Evolutionary conservation across 2,797 vertebrate species (phyloP).

Genomic region (Anas bahamensis): DNA sequence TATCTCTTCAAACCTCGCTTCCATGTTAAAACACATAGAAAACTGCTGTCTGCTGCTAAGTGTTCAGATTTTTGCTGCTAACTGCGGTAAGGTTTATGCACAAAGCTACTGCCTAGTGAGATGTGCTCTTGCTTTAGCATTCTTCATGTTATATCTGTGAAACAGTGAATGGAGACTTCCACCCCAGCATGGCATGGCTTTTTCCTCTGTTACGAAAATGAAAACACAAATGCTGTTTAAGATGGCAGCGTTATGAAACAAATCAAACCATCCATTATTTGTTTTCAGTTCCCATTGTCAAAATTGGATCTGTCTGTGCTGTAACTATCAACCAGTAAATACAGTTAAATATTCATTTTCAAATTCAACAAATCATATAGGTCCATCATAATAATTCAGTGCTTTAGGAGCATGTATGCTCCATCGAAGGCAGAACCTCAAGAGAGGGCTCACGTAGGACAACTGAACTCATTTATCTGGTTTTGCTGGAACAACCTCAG

Average conservation of each 20-base stretch:
- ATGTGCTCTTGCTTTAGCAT: neutral
- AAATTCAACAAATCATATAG: neutral
- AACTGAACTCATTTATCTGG: neutral
- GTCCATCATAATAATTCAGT: neutral
- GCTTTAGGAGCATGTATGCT: neutral
- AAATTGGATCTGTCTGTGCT: neutral
- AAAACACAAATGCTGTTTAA: neutral
- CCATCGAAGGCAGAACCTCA: neutral
- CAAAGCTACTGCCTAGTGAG: neutral
- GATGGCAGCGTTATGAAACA: neutral
- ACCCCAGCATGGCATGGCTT: neutral
- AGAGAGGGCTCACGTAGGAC: neutral
- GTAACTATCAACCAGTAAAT: neutral
- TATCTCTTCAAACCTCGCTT: neutral
- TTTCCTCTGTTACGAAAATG: neutral
- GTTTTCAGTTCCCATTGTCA: neutral
- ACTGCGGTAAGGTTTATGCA: rapidly evolving
- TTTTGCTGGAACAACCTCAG: neutral
- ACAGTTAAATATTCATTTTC: neutral
- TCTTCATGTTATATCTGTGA: neutral
- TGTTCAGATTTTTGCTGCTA: neutral
- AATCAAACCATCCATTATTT: neutral
- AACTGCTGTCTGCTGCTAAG: neutral
- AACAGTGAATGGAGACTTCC: neutral
- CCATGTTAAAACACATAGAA: neutral